Evolutionary conservation across 2,888 invertebrate species (phyloP), one percentile per base, ranked within the genome.

Genomic region (Phyllotreta striolata): DNA sequence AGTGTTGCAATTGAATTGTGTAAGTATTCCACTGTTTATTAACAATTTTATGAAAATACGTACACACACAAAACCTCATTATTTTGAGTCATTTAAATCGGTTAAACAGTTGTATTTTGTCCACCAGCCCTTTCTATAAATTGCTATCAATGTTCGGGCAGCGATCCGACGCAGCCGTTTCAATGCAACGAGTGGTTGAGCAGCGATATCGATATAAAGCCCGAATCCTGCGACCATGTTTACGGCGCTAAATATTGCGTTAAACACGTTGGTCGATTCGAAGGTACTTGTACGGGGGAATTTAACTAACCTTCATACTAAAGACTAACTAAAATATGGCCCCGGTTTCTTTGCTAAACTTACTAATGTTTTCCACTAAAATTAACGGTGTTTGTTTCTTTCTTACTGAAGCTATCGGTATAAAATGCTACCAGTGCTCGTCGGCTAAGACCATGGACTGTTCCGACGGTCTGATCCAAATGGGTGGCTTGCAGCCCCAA

Each of bases 111-210:
- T 47, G 7, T 24, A 35, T 14, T 43, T 44, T 56, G 57, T 54
- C 60, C 14, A 46, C 8, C 52, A 67, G 69, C 65, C 14, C 12
- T 57, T 49, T 70, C 73, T 6, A 55, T 96, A 76, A 84, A 88
- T 73, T 97, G 97, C 82, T 96, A 92, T 83, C 92, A 93, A 78
- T 97, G 97, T 83, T 89, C 90, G 73, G 95, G 96, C 41, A 92
- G 91, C 43, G 89, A 91, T 79, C 88, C 89, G 24, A 80, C 83
- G 49, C 84, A 87, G 76, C 93, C 92, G 9, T 93, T 93, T 81
- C 91, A 93, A 79, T 95, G 95, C 82, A 90, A 91, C 79, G 92
- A 95, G 79, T 90, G 86, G 85, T 84, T 93, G 77, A 83, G 83
- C 78, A 73, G 72, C 54, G 85, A 85, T 71, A 83, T 85, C 74